A percentile compares a stretch with the other conserved stretches of the same genome.
phyloP scores from a whole-genome alignment of 2,888 invertebrate species.

The Platypus cylindrus region DNA sequence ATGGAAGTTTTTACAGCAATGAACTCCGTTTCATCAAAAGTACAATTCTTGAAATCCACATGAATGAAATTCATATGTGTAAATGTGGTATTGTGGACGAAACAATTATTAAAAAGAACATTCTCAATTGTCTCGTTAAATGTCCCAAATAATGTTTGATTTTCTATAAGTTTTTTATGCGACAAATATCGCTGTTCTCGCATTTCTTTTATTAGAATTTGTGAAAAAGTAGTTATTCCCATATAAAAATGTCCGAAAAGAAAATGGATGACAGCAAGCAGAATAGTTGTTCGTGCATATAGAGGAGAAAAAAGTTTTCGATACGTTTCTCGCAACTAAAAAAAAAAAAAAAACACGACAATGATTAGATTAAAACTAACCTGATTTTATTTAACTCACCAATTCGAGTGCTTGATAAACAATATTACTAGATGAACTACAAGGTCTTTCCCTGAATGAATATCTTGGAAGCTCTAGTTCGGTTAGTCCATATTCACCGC shows the following conservation, averaged over 20 bases:
- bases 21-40: conserved; percentile 55
- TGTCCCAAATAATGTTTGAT: conserved; percentile 24
- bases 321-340: conserved; percentile 58
- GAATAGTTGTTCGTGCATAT: conserved; percentile 47
- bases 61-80: conserved; percentile 57
- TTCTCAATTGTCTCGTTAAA: conserved; percentile 54
- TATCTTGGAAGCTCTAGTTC: conserved; percentile 59
- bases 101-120: conserved; percentile 44
- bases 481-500: conserved; percentile 46
- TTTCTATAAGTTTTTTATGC: conserved; percentile 22
- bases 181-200: conserved; percentile 32
- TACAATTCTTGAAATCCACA: conserved; percentile 56
- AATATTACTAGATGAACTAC: conserved; percentile 28
- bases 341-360: conserved; percentile 11
- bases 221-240: conserved; percentile 43
- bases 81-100: conserved; percentile 53
- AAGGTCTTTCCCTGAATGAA: conserved; percentile 30
- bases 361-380: neutral
- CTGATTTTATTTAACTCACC: conserved; percentile 21
- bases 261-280: conserved; percentile 45
- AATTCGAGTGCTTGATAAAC: conserved; percentile 28
- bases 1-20: conserved; percentile 59
- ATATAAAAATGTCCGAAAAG: conserved; percentile 40
- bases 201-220: conserved; percentile 37
- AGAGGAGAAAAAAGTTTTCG: conserved; percentile 52